Base-by-base conservation (phyloP, 2,888 invertebrate species). In the Sarcophaga rosellei region DNA sequence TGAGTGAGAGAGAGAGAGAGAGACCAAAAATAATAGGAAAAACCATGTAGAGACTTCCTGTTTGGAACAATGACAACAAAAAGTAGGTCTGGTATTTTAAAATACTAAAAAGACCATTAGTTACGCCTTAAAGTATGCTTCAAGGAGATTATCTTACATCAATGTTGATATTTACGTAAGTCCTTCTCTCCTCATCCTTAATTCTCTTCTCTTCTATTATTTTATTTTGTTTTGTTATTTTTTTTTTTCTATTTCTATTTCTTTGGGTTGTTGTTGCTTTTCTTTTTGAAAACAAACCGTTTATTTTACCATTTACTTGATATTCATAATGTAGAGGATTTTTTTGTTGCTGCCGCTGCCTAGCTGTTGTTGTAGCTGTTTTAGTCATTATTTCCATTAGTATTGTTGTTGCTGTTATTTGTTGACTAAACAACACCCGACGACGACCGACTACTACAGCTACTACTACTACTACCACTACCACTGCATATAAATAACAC, bases 111-210 rank as follows among this genome's bases (percentile, higher is more conserved):
- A 90, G 90, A 90, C 91, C 91, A 92, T 91, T 92, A 91, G 91
- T 91, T 91, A 91, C 91, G 91, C 91, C 92, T 91, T 91, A 91
- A 92, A 91, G 91, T 91, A 91, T 91, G 89, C 91, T 91, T 91
- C 91, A 91, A 91, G 91, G 88, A 91, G 91, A 92, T 92, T 91
- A 91, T 91, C 91, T 92, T 76, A 80, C 86, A 86, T 84, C 84
- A 87, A 81, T 84, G 87, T 81, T 83, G 77, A 83, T 84, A 80
- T 79, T 81, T 81, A 70, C 83, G 65, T 73, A 72, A 73, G 69
- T 73, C 76, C 79, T 69, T 77, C 61, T 57, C 61, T n/a, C 59
- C 23, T 65, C 15, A 53, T 53, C 53, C 17, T 53, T 53, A 12
- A 15, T 53, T 53, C 12, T 2, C 3, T 1, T 11, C 15, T 47